These are phyloP conservation scores for Umimayanthus kanabou DNA, from an alignment of 92 coral and sea anemone genomes.

Conservation along the genomic window DNA sequence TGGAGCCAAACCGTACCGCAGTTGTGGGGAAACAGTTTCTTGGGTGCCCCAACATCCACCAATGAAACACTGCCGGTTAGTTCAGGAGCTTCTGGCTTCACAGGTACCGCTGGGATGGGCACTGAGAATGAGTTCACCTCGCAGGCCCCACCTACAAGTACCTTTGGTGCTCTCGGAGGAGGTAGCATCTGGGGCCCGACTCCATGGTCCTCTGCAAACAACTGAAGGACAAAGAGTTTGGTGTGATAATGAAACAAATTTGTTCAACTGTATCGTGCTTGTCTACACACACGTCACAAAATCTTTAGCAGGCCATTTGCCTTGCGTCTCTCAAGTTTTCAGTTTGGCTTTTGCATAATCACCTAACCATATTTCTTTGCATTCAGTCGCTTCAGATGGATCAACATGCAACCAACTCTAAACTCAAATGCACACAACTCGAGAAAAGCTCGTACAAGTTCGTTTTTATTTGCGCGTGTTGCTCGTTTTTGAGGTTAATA, in stretches of 20 bases:
- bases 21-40: slow-evolving; percentile 8
- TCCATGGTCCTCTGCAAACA: slow-evolving; percentile 44
- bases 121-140: slow-evolving; percentile 20
- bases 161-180: slow-evolving; percentile 37
- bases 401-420: neutral
- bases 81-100: slow-evolving; percentile 4
- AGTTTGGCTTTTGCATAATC: neutral
- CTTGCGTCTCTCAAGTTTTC: neutral
- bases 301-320: neutral
- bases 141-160: slow-evolving; percentile 30
- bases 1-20: slow-evolving; percentile 22
- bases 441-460: neutral
- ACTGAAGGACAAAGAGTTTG: slow-evolving; percentile 5
- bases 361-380: neutral
- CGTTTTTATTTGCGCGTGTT: neutral
- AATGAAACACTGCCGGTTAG: slow-evolving; percentile 34
- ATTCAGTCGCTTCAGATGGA: too few relatives aligned
- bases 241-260: neutral
- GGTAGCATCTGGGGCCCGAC: slow-evolving; percentile 39
- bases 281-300: neutral
- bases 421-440: neutral
- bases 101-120: slow-evolving; percentile 29
- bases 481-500: neutral
- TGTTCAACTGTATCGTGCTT: slow-evolving; percentile 24
- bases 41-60: neutral